Conservation (phyloP, 2,113 vertebrate genomes). For the Callithrix jacchus region DNA sequence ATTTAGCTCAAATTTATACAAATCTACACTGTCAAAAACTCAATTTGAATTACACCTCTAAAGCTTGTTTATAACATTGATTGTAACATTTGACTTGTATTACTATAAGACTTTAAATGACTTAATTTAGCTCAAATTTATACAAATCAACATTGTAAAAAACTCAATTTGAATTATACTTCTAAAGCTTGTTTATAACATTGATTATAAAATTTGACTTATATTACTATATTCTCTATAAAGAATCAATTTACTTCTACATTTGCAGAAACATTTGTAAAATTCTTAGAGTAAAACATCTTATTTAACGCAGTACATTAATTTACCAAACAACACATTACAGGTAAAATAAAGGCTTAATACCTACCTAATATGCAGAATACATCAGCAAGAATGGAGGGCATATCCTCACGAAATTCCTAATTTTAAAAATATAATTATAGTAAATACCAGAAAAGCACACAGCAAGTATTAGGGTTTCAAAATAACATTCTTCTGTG, state of each 20-base stretch:
- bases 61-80: background rate
- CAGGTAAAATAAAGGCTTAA: constrained; percentile 30
- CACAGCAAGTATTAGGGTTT: constrained; percentile 46
- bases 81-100: constrained; percentile 41
- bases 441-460: constrained; percentile 43
- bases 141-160: constrained; percentile 1
- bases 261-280: constrained; percentile 45
- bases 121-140: constrained; percentile 54
- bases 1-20: constrained; percentile 56
- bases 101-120: constrained; percentile 44
- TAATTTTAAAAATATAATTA: constrained; percentile 79
- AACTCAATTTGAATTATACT: constrained; percentile 20
- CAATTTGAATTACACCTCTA: constrained; percentile 10
- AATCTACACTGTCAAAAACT: constrained; percentile 2
- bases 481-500: constrained; percentile 50
- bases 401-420: constrained; percentile 96
- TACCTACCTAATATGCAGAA: constrained; percentile 95
- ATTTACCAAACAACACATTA: constrained; percentile 55
- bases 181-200: background rate
- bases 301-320: constrained; percentile 29
- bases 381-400: constrained; percentile 98
- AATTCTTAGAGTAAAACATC: constrained; percentile 37
- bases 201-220: constrained; percentile 41
- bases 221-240: constrained; percentile 23
- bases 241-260: background rate